phyloP scores from a whole-genome alignment of 2,113 vertebrate genomes.

The Rhea pennata region DNA sequence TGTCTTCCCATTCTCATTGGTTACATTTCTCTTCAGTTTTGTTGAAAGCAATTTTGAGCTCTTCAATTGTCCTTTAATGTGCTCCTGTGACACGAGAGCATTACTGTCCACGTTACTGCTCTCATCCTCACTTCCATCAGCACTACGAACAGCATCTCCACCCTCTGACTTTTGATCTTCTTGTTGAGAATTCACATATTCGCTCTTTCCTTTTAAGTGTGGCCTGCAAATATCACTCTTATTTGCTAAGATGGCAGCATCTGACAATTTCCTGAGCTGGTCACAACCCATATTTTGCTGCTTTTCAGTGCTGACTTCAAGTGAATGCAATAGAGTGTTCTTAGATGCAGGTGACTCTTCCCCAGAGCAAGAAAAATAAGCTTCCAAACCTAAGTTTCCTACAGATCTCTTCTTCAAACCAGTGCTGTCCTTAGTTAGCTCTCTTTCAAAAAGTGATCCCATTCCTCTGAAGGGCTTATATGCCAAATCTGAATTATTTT shows the following conservation, averaged over 20 bases:
- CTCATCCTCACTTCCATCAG: background rate
- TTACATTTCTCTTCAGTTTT: background rate
- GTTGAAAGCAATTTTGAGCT: background rate
- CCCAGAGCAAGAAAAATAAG: background rate
- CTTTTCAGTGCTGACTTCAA: background rate
- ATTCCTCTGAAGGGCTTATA: slow-evolving; percentile 87
- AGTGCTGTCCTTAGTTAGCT: background rate
- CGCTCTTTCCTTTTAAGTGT: background rate
- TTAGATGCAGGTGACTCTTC: background rate
- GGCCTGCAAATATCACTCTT: background rate
- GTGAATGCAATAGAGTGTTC: background rate
- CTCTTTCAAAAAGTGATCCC: slow-evolving; percentile 63
- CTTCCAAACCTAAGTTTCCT: background rate
- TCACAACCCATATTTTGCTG: background rate
- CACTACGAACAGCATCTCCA: background rate
- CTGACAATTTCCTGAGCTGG: background rate
- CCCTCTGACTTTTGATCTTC: background rate
- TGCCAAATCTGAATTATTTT: background rate
- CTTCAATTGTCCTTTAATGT: fast-evolving
- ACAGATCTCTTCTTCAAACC: background rate
- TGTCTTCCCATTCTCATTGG: background rate
- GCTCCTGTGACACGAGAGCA: background rate
- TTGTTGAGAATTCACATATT: background rate
- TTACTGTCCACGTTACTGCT: background rate
- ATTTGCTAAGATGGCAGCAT: background rate